Percentiles rank a stretch among this genome's conserved stretches.
Evolutionary conservation across 2,113 vertebrate species (phyloP).

Genomic region (Thymallus thymallus): DNA sequence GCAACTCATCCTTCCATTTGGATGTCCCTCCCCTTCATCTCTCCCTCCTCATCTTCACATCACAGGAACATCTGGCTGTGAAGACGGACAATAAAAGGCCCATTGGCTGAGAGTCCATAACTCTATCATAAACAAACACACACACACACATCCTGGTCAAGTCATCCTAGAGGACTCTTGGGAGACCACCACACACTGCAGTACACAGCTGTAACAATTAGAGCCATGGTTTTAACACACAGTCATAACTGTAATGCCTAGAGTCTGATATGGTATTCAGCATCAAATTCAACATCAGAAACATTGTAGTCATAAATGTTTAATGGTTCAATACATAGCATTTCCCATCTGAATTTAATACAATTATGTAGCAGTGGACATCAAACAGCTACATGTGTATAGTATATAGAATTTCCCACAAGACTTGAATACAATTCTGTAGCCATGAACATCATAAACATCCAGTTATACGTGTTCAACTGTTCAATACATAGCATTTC

Average conservation of each 20-base stretch:
- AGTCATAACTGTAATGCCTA: slow-evolving; percentile 24
- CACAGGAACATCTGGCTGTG: slow-evolving; percentile 66
- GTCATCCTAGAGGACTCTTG: slow-evolving; percentile 38
- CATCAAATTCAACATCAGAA: background rate
- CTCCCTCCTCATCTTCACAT: slow-evolving; percentile 58
- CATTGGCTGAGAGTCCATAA: slow-evolving; percentile 33
- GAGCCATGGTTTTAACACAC: slow-evolving; percentile 23
- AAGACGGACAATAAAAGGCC: slow-evolving; percentile 58
- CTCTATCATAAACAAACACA: slow-evolving; percentile 14
- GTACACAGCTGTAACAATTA: slow-evolving; percentile 36
- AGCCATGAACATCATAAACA: too few species aligned
- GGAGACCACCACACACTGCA: slow-evolving; percentile 25
- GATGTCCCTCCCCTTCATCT: slow-evolving; percentile 40
- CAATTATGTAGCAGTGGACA: too few species aligned
- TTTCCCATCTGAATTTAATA: background rate
- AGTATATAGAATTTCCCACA: too few species aligned
- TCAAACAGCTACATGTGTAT: too few species aligned
- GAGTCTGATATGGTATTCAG: background rate
- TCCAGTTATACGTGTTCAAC: too few species aligned
- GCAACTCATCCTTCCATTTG: slow-evolving; percentile 33
- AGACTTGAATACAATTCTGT: too few species aligned
- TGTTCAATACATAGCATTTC: too few species aligned
- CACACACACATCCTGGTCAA: slow-evolving; percentile 16
- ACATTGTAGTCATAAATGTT: background rate
- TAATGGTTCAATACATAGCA: background rate